A percentile compares a stretch with the other conserved stretches of the same genome.
Conservation (phyloP, 2,797 vertebrate genomes). For the Gymnocypris eckloni region DNA sequence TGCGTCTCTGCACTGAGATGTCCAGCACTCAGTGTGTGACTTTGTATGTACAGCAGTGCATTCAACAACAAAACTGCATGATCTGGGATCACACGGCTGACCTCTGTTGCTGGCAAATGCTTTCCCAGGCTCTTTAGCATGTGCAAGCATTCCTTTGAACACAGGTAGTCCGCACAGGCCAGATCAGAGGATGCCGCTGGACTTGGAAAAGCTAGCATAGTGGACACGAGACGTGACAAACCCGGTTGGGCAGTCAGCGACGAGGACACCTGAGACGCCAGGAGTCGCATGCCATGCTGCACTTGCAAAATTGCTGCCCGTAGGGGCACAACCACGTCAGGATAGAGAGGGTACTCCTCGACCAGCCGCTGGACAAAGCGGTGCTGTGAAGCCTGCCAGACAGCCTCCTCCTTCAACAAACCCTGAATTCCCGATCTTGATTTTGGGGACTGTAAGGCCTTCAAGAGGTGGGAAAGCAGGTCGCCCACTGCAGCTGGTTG, state of each 20-base stretch:
- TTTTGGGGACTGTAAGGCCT: slow-evolving; percentile 74
- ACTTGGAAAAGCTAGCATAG: slow-evolving; percentile 86
- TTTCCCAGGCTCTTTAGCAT: slow-evolving; percentile 81
- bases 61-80: slow-evolving; percentile 84
- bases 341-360: slow-evolving; percentile 87
- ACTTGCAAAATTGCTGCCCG: slow-evolving; percentile 88
- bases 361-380: slow-evolving; percentile 85
- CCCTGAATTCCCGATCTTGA: slow-evolving; percentile 78
- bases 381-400: slow-evolving; percentile 94
- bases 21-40: slow-evolving; percentile 84
- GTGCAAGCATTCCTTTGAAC: slow-evolving; percentile 84
- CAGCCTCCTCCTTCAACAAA: slow-evolving; percentile 88
- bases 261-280: slow-evolving; percentile 83
- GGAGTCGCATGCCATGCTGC: slow-evolving; percentile 90
- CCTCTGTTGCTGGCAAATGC: slow-evolving; percentile 75
- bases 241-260: slow-evolving; percentile 70
- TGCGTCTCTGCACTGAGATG: slow-evolving; percentile 81
- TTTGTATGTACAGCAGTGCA: slow-evolving; percentile 86
- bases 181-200: slow-evolving; percentile 81
- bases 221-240: slow-evolving; percentile 75
- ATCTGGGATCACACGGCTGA: slow-evolving; percentile 72
- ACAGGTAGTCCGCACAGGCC: slow-evolving; percentile 87
- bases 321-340: slow-evolving; percentile 84
- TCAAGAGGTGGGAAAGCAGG: slow-evolving; percentile 85
- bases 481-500: slow-evolving; percentile 82